Evolutionary conservation across 2,797 vertebrate genomes (phyloP).

Genomic region (Scolopax rusticola): DNA sequence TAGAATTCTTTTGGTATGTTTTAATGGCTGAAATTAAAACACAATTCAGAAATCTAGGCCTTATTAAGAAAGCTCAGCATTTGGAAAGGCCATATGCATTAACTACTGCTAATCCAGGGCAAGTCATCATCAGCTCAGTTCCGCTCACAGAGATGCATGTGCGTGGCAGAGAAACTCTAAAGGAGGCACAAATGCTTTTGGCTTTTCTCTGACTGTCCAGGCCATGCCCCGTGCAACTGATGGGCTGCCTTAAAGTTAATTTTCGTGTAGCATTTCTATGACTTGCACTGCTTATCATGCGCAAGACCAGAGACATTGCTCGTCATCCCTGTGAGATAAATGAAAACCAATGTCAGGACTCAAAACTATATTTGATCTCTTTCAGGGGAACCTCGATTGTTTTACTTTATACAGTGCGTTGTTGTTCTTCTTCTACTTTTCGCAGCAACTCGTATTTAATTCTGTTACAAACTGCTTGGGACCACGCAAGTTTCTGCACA

Average conservation of each 20-base stretch:
- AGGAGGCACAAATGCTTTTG: not conserved
- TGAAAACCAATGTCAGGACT: constrained; percentile 28
- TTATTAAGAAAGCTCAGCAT: not conserved
- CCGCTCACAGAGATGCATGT: not conserved
- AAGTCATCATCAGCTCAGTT: not conserved
- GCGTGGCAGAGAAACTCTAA: not conserved
- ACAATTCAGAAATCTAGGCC: not conserved
- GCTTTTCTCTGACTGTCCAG: not conserved
- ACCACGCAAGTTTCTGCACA: constrained; percentile 98
- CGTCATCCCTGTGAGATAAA: not conserved
- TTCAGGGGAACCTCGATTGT: constrained; percentile 70
- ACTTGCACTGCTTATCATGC: not conserved
- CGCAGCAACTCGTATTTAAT: constrained; percentile 98
- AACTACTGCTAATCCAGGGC: not conserved
- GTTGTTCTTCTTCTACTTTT: constrained; percentile 70
- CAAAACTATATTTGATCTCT: constrained; percentile 62
- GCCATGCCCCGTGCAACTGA: not conserved
- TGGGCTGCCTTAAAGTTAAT: not conserved
- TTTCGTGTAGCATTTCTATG: not conserved
- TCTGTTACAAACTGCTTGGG: constrained; percentile 98
- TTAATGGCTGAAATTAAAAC: not conserved
- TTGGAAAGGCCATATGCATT: not conserved
- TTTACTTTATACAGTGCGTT: constrained; percentile 70
- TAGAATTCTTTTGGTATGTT: not conserved
- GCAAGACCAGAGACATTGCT: not conserved